A percentile compares a stretch with the other conserved stretches of the same genome.
Conservation (phyloP, 2,113 vertebrate genomes). For the Eonycteris spelaea region DNA sequence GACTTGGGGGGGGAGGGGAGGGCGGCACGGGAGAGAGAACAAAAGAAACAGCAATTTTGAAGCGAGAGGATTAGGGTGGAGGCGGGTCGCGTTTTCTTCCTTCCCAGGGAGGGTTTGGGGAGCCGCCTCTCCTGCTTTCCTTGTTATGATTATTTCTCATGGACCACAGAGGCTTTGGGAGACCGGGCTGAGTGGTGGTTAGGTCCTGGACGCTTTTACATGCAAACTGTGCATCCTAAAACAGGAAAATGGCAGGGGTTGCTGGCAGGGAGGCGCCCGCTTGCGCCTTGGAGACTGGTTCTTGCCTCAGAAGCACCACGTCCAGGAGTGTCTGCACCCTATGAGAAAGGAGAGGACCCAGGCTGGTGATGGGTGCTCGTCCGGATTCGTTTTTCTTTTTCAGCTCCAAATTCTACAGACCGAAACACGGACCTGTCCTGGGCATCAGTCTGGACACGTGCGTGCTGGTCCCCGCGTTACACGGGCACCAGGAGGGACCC, state of each 20-base stretch:
- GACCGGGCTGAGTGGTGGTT: neutral
- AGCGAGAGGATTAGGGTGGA: neutral
- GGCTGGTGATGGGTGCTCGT: neutral
- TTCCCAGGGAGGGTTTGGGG: neutral
- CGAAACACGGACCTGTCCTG: neutral
- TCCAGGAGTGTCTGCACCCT: neutral
- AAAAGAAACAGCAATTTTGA: neutral
- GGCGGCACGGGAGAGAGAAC: neutral
- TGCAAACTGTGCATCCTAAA: neutral
- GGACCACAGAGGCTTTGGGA: neutral
- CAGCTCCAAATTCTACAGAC: neutral
- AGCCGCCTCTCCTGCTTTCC: neutral
- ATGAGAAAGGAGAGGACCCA: neutral
- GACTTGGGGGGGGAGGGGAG: neutral
- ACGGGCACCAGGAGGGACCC: rapidly evolving
- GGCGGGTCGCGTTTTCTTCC: neutral
- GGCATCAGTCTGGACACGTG: neutral
- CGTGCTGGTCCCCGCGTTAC: too few relatives aligned
- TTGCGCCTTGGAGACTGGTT: rapidly evolving
- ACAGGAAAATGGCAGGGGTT: neutral
- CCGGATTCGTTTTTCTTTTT: neutral
- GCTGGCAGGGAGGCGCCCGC: neutral
- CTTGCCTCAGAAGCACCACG: rapidly evolving
- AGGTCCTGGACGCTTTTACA: neutral
- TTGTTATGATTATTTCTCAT: neutral